phyloP scores from a whole-genome alignment of 2,113 vertebrate genomes.

The Ameiurus melas region DNA sequence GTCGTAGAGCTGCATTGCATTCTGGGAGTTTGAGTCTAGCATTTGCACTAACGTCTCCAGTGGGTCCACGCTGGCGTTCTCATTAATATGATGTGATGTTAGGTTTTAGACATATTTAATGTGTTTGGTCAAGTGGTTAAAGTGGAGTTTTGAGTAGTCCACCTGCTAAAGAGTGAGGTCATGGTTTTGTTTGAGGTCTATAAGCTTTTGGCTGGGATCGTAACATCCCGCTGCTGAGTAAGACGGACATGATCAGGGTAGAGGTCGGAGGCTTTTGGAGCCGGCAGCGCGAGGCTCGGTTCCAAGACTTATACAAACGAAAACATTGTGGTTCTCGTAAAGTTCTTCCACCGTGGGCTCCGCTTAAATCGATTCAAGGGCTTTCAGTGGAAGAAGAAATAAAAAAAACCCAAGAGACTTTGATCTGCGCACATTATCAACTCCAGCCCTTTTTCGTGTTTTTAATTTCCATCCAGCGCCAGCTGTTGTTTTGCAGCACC shows the following conservation, averaged over 20 bases:
- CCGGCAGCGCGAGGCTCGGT: slow-evolving; percentile 36
- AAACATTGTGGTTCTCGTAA: slow-evolving; percentile 63
- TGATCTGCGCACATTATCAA: slow-evolving; percentile 75
- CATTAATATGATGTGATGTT: no score
- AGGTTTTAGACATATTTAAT: no score
- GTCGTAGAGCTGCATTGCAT: no score
- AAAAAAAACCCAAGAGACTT: slow-evolving; percentile 61
- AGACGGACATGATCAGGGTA: background rate
- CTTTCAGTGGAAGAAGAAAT: slow-evolving; percentile 35
- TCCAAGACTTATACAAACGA: slow-evolving; percentile 63
- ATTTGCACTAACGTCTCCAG: no score
- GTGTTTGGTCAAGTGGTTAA: no score
- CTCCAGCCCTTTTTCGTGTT: slow-evolving; percentile 73
- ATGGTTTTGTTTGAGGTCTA: background rate
- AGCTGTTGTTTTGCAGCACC: slow-evolving; percentile 73
- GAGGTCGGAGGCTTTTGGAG: background rate
- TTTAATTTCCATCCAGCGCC: slow-evolving; percentile 76
- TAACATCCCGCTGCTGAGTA: background rate
- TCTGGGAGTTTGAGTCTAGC: no score
- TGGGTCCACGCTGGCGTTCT: no score
- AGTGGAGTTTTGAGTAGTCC: no score
- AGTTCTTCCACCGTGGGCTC: slow-evolving; percentile 63
- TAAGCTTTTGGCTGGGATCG: background rate
- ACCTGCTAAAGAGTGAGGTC: no score
- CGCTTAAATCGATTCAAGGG: slow-evolving; percentile 66